These are phyloP conservation scores for Lycopodina hypogea DNA, from an alignment of 37 sponge, comb jelly and placozoan genomes.

Conservation along the genomic window DNA sequence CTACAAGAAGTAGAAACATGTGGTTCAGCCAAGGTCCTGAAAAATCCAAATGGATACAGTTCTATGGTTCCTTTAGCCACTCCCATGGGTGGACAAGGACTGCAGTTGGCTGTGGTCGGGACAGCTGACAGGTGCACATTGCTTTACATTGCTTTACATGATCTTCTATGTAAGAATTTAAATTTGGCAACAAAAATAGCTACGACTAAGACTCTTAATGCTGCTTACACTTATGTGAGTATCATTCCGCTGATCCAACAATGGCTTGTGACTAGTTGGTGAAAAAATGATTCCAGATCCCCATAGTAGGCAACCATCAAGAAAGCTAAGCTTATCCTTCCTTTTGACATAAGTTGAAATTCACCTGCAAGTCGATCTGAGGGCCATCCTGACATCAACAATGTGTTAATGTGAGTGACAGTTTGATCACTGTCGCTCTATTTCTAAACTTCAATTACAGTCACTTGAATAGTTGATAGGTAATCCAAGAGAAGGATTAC, in stretches of 20 bases:
- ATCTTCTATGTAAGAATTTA: conserved; percentile 28
- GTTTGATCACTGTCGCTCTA: no score
- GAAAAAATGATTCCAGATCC: conserved; percentile 2
- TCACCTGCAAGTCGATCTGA: background rate
- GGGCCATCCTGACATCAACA: no score
- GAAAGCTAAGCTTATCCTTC: background rate
- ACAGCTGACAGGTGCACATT: background rate
- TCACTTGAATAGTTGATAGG: no score
- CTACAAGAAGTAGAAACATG: background rate
- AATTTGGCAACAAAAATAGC: conserved; percentile 44
- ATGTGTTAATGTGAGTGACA: no score
- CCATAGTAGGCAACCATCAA: background rate
- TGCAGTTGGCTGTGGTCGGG: conserved; percentile 16
- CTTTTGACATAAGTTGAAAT: background rate
- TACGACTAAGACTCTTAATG: conserved; percentile 29
- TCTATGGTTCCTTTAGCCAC: background rate
- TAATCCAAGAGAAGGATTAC: no score
- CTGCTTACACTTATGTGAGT: conserved; percentile 20
- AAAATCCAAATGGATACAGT: background rate
- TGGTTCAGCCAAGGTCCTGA: background rate
- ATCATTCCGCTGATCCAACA: conserved; percentile 28
- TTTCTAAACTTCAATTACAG: no score
- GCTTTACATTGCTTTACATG: background rate
- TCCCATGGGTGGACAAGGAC: conserved; percentile 32
- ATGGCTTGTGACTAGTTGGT: background rate